These are phyloP conservation scores for Callionymus lyra DNA, from an alignment of 2,113 vertebrate genomes.

Conservation along the genomic window DNA sequence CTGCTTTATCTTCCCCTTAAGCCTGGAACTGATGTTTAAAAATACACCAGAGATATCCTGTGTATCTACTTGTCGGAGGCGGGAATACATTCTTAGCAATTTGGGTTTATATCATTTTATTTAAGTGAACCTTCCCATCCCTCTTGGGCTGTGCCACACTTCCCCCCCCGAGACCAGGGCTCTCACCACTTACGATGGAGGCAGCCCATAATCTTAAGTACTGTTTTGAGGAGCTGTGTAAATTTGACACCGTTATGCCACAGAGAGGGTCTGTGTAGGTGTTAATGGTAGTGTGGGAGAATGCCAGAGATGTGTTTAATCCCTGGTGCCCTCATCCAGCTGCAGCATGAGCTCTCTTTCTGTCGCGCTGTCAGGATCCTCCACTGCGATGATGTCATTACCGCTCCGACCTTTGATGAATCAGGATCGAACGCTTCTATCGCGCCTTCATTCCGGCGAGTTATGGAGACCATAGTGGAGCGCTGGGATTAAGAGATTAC, in stretches of 20 bases:
- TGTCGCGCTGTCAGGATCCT: not conserved
- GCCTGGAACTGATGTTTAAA: slow-evolving; percentile 36
- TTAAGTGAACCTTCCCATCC: slow-evolving; percentile 11
- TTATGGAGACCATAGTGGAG: too few relatives aligned
- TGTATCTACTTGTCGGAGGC: slow-evolving; percentile 30
- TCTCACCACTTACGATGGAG: slow-evolving; percentile 45
- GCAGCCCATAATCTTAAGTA: slow-evolving; percentile 49
- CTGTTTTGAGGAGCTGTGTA: slow-evolving; percentile 55
- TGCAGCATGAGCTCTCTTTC: slow-evolving; percentile 3
- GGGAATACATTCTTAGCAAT: slow-evolving; percentile 47
- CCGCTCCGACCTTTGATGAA: too few relatives aligned
- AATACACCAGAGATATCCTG: slow-evolving; percentile 23
- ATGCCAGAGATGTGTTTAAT: slow-evolving; percentile 33
- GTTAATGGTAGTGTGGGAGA: slow-evolving; percentile 49
- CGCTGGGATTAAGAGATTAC: too few relatives aligned
- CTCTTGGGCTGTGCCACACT: slow-evolving; percentile 22
- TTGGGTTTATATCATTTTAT: slow-evolving; percentile 25
- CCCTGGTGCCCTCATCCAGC: slow-evolving; percentile 28
- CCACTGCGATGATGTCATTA: too few relatives aligned
- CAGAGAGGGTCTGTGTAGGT: slow-evolving; percentile 50
- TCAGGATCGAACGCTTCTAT: too few relatives aligned
- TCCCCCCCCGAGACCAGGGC: slow-evolving; percentile 14
- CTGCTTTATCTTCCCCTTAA: slow-evolving; percentile 29
- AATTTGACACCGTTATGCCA: slow-evolving; percentile 56
- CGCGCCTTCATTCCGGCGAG: too few relatives aligned